A percentile compares a stretch with the other conserved stretches of the same genome.
Conservation (phyloP, 2,113 vertebrate genomes). For the Paralichthys olivaceus region DNA sequence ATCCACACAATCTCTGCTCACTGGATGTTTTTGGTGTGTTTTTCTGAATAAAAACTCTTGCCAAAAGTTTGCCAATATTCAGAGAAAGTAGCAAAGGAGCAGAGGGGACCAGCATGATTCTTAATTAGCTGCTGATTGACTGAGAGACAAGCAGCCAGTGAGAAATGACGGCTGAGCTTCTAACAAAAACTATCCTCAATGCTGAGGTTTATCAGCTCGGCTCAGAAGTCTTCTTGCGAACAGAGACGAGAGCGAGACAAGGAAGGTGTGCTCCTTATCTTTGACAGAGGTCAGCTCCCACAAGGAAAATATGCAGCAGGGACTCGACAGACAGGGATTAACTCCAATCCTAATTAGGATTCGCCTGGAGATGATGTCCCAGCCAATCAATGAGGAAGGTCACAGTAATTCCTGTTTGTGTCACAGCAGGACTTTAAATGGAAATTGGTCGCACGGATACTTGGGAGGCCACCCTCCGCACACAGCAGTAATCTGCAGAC, state of each 20-base stretch:
- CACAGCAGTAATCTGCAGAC: constrained; percentile 54
- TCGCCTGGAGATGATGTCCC: constrained; percentile 68
- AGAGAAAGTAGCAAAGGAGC: constrained; percentile 15
- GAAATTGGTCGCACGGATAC: constrained; percentile 62
- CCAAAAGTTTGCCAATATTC: constrained; percentile 21
- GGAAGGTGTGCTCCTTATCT: constrained; percentile 79
- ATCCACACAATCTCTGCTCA: too few relatives aligned
- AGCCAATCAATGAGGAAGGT: constrained; percentile 77
- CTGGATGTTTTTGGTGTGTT: neutral
- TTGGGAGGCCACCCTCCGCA: constrained; percentile 42
- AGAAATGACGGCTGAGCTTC: constrained; percentile 43
- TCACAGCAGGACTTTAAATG: constrained; percentile 61
- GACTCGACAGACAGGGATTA: constrained; percentile 79
- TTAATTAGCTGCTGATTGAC: constrained; percentile 66
- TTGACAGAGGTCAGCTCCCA: constrained; percentile 74
- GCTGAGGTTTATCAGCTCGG: constrained; percentile 63
- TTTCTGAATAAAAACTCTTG: neutral
- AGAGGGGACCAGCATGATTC: constrained; percentile 30
- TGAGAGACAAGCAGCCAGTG: constrained; percentile 41
- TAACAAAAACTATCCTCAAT: constrained; percentile 43
- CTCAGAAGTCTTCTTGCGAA: constrained; percentile 50
- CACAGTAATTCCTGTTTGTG: constrained; percentile 67
- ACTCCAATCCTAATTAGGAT: constrained; percentile 75
- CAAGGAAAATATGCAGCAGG: constrained; percentile 69
- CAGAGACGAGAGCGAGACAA: constrained; percentile 34